Evolutionary conservation across 2,797 vertebrate species (phyloP).

Genomic region (Enteromius treurensis): DNA sequence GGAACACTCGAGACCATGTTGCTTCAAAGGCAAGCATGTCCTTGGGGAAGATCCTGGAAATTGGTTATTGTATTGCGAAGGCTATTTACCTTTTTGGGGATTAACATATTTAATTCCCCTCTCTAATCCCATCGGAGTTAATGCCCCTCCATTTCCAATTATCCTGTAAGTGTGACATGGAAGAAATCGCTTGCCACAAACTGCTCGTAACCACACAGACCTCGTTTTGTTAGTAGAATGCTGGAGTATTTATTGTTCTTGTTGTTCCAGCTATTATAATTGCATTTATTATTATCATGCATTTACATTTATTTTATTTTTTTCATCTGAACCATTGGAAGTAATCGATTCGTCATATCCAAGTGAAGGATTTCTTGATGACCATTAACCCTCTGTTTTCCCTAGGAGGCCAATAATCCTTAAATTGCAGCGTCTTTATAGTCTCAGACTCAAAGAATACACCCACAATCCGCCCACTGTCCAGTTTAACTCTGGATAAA

Average conservation of each 20-base stretch:
- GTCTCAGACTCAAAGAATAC: slow-evolving; percentile 3
- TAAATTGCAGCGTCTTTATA: not conserved
- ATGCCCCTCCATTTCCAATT: slow-evolving; percentile 87
- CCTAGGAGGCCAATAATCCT: not conserved
- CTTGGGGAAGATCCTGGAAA: slow-evolving; percentile 85
- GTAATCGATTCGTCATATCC: not conserved
- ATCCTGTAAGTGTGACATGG: slow-evolving; percentile 82
- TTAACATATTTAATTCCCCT: slow-evolving; percentile 88
- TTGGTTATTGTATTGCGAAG: slow-evolving; percentile 87
- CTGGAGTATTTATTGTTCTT: slow-evolving; percentile 42
- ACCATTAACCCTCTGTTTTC: not conserved
- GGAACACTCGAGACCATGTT: slow-evolving; percentile 69
- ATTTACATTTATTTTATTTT: not conserved
- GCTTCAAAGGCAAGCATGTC: slow-evolving; percentile 85
- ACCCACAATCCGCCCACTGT: not conserved
- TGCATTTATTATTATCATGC: not conserved
- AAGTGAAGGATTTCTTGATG: slow-evolving; percentile 3
- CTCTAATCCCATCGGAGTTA: slow-evolving; percentile 85
- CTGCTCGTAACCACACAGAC: slow-evolving; percentile 48
- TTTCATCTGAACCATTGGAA: slow-evolving; percentile 1
- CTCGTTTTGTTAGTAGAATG: slow-evolving; percentile 47
- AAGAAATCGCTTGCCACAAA: slow-evolving; percentile 74
- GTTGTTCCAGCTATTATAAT: slow-evolving; percentile 14
- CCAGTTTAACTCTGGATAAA: not conserved
- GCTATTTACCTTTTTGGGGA: slow-evolving; percentile 89